Conservation (phyloP, 2,113 vertebrate genomes). For the Willisornis vidua region DNA sequence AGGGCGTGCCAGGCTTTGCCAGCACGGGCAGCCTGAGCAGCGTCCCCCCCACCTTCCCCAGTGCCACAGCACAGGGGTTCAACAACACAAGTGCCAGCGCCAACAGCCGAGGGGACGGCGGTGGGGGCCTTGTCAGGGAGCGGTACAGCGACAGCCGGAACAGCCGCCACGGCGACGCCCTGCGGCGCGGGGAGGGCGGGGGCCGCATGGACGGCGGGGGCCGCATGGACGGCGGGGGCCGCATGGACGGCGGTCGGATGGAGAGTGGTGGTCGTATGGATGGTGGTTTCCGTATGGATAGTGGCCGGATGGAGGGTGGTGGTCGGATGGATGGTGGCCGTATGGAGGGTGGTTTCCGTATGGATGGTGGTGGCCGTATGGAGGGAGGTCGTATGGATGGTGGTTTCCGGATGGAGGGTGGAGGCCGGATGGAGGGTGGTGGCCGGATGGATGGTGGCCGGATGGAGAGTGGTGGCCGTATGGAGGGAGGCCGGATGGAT, state of each 20-base stretch:
- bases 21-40: slow-evolving; percentile 76
- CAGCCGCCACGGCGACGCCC: slow-evolving; percentile 70
- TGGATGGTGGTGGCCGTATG: too few relatives aligned
- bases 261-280: background rate
- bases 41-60: slow-evolving; percentile 76
- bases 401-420: too few relatives aligned
- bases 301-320: too few relatives aligned
- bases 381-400: too few relatives aligned
- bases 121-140: slow-evolving; percentile 22
- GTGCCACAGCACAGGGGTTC: slow-evolving; percentile 49
- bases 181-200: slow-evolving; percentile 69
- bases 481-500: too few relatives aligned
- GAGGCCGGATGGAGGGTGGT: slow-evolving; percentile 12
- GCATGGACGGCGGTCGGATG: background rate
- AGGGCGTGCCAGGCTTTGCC: slow-evolving; percentile 69
- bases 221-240: too few relatives aligned
- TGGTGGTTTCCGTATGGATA: too few relatives aligned
- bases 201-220: background rate
- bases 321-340: too few relatives aligned
- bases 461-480: too few relatives aligned
- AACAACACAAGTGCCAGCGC: slow-evolving; percentile 62
- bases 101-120: slow-evolving; percentile 64
- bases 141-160: slow-evolving; percentile 65
- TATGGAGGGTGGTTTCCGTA: too few relatives aligned
- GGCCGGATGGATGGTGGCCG: background rate